Evolutionary conservation across 35 echinoderm and acorn worm species (phyloP).

Genomic region (Holothuria glaberrima): DNA sequence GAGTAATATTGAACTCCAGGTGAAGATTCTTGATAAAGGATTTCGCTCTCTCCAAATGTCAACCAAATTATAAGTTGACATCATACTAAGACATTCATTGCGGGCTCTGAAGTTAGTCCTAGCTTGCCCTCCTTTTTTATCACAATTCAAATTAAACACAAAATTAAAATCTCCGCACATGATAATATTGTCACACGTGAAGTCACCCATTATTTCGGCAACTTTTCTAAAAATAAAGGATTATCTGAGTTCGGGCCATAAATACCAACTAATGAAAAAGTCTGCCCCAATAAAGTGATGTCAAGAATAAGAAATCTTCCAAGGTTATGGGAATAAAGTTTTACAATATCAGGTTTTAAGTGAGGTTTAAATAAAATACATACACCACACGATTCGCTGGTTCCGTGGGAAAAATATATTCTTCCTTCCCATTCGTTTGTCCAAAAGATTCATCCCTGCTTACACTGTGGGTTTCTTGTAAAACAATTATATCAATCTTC

Average conservation of each 20-base stretch:
- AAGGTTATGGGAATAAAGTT: not conserved
- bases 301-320: not conserved
- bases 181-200: not conserved
- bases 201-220: not conserved
- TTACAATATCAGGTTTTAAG: not conserved
- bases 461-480: conserved; percentile 3
- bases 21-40: not conserved
- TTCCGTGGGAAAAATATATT: not conserved
- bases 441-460: not conserved
- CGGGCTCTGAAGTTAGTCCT: conserved; percentile 15
- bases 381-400: not conserved
- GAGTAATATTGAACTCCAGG: conserved; percentile 24
- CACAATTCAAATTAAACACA: conserved; percentile 39
- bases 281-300: not conserved
- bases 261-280: not conserved
- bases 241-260: conserved; percentile 24
- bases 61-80: not conserved
- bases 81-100: not conserved
- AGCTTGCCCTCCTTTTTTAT: not conserved
- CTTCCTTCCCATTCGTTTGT: conserved; percentile 16
- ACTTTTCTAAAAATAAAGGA: not conserved
- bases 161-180: conserved; percentile 26
- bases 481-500: not conserved
- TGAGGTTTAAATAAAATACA: not conserved
- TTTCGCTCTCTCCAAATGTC: conserved; percentile 32